A percentile compares a stretch with the other conserved stretches of the same genome.
Conservation (phyloP, 2,113 vertebrate genomes). For the Agelaius tricolor region DNA sequence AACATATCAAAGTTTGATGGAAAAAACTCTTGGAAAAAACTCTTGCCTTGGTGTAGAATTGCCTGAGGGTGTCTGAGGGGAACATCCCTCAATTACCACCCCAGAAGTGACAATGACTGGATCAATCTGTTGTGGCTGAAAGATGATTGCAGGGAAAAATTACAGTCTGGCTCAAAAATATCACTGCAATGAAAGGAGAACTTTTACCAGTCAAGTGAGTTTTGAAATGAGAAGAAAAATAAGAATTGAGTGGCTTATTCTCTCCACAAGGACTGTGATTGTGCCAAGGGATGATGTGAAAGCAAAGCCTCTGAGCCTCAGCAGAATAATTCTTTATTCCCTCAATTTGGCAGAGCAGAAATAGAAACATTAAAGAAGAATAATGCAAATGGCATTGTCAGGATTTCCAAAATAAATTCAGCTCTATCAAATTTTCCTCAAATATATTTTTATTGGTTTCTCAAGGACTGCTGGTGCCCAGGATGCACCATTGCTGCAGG, state of each 20-base stretch:
- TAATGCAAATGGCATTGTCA: neutral
- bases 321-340: neutral
- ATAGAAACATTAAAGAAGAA: neutral
- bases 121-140: neutral
- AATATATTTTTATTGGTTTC: neutral
- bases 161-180: neutral
- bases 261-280: neutral
- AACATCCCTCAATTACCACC: neutral
- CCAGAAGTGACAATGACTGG: neutral
- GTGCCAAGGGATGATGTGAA: neutral
- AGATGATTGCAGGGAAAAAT: neutral
- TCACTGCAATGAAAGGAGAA: neutral
- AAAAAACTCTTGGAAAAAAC: neutral
- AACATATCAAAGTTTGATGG: neutral
- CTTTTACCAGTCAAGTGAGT: neutral
- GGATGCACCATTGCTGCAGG: neutral
- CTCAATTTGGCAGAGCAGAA: neutral
- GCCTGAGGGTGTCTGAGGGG: neutral
- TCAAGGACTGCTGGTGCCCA: neutral
- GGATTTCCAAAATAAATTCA: neutral
- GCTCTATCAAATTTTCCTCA: neutral
- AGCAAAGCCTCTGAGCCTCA: neutral
- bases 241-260: neutral
- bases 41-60: neutral
- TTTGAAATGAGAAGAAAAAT: neutral